Evolutionary conservation across 2,113 vertebrate species (phyloP), one percentile per base, ranked within the genome.

Genomic region (Apteryx owenii): DNA sequence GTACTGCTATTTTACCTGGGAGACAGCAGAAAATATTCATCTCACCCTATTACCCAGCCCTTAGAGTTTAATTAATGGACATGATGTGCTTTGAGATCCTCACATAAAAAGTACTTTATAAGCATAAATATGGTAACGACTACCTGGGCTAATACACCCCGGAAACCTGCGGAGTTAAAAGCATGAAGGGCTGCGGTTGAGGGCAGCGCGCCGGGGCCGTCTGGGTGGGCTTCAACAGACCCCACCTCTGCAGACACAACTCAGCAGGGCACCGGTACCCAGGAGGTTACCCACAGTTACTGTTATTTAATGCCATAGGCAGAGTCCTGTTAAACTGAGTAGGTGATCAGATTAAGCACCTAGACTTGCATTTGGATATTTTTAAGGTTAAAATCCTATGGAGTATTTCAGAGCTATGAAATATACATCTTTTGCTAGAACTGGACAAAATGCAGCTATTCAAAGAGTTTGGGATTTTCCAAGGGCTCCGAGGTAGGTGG

Each of bases 41-140:
- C 75, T 89, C 75, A 31, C 56, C 71, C 33, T 77, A 38, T 66
- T 65, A 40, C 36, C 50, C 58, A 89, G 62, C 85, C 75, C 44
- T 94, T 40, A 44, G 70, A 85, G 66, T 85, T 89, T 94, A 94
- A 94, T 94, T 95, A 88, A 85, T 65, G 53, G 28, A 28, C 68
- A 16, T 72, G 73, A 91, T 82, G 51, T 65, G 56, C 66, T 93
- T 85, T 77, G 66, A 88, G 80, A 85, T 80, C 22, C 8, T 61
- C 44, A 42, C 78, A 72, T 73, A 75, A 80, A 91, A 82, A 28
- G 62, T 56, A 44, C 54, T 82, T 91, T 75, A 2, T 61, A 54
- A 44, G n/a, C n/a, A 29, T 92, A 93, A 85, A 88, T 22, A 22
- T 58, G 71, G 18, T 42, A 50, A 36, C 62, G 78, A 7, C 18